These are phyloP conservation scores for Ochotona curzoniae DNA, from an alignment of 2,113 vertebrate species.

Conservation along the genomic window DNA sequence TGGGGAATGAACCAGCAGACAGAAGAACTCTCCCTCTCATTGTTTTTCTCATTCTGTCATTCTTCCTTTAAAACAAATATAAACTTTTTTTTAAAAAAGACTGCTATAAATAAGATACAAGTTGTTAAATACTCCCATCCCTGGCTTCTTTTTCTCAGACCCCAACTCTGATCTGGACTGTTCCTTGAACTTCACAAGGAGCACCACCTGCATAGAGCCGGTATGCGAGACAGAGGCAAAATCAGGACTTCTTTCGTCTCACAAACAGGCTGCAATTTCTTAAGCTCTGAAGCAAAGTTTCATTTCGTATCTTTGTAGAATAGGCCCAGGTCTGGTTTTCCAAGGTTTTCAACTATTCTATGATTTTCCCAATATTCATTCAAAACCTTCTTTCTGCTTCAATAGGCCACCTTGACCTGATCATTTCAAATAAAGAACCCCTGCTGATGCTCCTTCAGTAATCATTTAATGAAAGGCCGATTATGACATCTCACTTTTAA, in stretches of 20 bases:
- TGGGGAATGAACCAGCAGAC: too few relatives aligned
- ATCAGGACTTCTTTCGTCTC: neutral
- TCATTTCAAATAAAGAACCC: neutral
- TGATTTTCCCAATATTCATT: neutral
- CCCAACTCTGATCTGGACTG: neutral
- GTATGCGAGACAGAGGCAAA: neutral
- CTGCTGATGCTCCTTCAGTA: neutral
- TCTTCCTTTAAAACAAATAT: too few relatives aligned
- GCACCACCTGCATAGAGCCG: neutral
- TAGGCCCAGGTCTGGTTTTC: neutral
- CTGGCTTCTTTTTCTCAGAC: neutral
- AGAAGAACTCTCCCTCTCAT: too few relatives aligned
- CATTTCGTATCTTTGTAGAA: neutral
- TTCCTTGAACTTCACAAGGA: neutral
- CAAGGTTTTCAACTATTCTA: conserved; percentile 1
- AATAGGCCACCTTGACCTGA: neutral
- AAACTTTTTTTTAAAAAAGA: too few relatives aligned
- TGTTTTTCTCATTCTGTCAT: too few relatives aligned
- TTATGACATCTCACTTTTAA: neutral
- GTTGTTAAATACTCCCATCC: neutral
- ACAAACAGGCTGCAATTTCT: neutral
- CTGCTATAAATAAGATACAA: neutral
- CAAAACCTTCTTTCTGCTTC: neutral
- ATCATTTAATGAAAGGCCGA: neutral
- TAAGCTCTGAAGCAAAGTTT: neutral